These are phyloP conservation scores for Tromatobia lineatoria DNA, from an alignment of 2,888 invertebrate species.

Conservation along the genomic window DNA sequence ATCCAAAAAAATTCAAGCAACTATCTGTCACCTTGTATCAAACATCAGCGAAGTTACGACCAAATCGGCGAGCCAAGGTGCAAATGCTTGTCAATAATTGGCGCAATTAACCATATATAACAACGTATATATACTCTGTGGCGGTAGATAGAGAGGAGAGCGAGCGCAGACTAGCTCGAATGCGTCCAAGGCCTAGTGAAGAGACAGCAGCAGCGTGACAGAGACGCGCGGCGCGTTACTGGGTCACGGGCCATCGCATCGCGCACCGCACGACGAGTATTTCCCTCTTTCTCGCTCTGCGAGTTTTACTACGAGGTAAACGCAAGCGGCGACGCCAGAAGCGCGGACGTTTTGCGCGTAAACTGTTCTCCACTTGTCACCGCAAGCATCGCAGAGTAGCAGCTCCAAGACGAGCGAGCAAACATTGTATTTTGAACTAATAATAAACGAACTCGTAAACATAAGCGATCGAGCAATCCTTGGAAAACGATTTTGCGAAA, in stretches of 20 bases:
- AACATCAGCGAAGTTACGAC: too few relatives aligned
- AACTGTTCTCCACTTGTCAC: neutral
- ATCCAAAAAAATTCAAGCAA: too few relatives aligned
- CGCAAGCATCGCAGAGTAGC: neutral
- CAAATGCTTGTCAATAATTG: too few relatives aligned
- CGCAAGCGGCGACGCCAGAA: neutral
- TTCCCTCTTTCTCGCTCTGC: neutral
- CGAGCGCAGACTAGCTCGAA: slow-evolving; percentile 45
- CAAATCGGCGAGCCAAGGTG: too few relatives aligned
- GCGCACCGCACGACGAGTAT: slow-evolving; percentile 41
- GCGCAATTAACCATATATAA: too few relatives aligned
- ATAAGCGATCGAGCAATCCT: slow-evolving; percentile 1
- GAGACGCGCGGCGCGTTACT: slow-evolving; percentile 59
- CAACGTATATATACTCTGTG: too few relatives aligned
- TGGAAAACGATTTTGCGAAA: neutral
- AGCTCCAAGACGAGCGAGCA: neutral
- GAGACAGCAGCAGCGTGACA: slow-evolving; percentile 21
- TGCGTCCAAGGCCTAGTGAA: slow-evolving; percentile 62
- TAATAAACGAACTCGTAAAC: neutral
- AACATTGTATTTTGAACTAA: neutral
- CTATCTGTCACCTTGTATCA: too few relatives aligned
- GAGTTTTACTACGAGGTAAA: neutral
- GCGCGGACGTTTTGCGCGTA: neutral
- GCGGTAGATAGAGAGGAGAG: neutral
- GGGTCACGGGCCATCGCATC: slow-evolving; percentile 67